These are phyloP conservation scores for Cotesia chilonis DNA, from an alignment of 1,140 invertebrate genomes.

Conservation along the genomic window DNA sequence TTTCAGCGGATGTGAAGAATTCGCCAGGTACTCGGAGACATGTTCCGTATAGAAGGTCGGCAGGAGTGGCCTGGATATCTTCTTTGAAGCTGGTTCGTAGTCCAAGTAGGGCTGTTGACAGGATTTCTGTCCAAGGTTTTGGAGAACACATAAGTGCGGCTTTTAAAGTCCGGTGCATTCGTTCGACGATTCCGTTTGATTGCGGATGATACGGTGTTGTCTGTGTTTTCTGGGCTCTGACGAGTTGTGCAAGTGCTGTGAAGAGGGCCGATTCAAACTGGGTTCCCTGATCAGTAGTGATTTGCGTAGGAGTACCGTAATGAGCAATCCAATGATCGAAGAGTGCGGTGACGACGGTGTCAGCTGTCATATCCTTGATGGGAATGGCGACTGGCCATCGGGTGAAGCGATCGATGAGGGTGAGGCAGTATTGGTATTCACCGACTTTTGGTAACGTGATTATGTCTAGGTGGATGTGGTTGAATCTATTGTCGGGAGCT, in stretches of 20 bases:
- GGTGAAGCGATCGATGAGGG: background rate
- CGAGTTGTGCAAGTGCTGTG: constrained; percentile 5
- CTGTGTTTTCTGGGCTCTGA: constrained; percentile 19
- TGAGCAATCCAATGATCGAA: background rate
- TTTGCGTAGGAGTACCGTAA: background rate
- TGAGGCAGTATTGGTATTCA: background rate
- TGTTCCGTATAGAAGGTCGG: no score
- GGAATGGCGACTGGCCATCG: background rate
- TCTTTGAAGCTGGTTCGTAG: constrained; percentile 40
- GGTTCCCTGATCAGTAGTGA: constrained; percentile 23
- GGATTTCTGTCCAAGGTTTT: constrained; percentile 20
- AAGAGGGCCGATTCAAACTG: constrained; percentile 38
- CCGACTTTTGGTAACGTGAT: background rate
- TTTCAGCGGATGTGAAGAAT: constrained; percentile 42
- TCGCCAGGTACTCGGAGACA: constrained; percentile 53
- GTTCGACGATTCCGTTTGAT: constrained; percentile 43
- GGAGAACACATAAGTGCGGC: constrained; percentile 39
- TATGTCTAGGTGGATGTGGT: background rate
- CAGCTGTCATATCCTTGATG: background rate
- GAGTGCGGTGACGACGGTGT: background rate
- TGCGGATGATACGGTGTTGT: constrained; percentile 45
- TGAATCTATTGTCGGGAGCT: background rate
- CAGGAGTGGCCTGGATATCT: no score
- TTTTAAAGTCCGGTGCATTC: constrained; percentile 36
- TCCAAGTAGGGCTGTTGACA: constrained; percentile 37